Conservation (phyloP, 2,888 invertebrate species). For the Drosophila meridiana region DNA sequence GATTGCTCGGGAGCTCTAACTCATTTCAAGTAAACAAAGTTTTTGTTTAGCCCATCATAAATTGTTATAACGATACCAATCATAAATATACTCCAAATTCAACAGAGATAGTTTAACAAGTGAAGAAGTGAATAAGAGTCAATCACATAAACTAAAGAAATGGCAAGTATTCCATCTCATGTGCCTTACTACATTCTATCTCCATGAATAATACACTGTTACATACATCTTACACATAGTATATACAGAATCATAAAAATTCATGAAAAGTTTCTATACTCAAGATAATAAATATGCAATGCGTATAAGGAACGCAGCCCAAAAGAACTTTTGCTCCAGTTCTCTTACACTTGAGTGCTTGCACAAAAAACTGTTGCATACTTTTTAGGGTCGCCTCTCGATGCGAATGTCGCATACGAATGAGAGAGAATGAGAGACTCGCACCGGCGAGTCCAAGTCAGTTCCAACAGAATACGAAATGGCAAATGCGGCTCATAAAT, state of each 20-base stretch:
- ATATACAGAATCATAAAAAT: neutral
- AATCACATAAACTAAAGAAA: neutral
- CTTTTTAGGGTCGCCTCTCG: constrained; percentile 47
- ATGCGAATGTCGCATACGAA: constrained; percentile 16
- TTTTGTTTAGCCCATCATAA: neutral
- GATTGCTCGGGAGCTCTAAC: no score
- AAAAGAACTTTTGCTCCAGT: neutral
- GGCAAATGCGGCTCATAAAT: constrained; percentile 72
- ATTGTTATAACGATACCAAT: neutral
- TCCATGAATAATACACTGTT: neutral
- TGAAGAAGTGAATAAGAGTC: no score
- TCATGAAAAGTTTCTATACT: neutral
- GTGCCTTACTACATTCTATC: neutral
- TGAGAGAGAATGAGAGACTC: neutral
- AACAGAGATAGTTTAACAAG: neutral
- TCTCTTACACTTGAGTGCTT: neutral
- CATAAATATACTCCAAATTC: neutral
- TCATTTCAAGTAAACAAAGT: neutral
- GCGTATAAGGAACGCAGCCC: neutral
- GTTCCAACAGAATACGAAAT: constrained; percentile 26
- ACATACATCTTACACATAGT: neutral
- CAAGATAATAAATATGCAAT: constrained; percentile 3
- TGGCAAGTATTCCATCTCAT: neutral
- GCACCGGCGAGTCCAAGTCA: constrained; percentile 25
- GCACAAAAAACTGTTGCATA: constrained; percentile 46